Conservation (phyloP, 2,888 invertebrate species). For the Harpagoxenus sublaevis region DNA sequence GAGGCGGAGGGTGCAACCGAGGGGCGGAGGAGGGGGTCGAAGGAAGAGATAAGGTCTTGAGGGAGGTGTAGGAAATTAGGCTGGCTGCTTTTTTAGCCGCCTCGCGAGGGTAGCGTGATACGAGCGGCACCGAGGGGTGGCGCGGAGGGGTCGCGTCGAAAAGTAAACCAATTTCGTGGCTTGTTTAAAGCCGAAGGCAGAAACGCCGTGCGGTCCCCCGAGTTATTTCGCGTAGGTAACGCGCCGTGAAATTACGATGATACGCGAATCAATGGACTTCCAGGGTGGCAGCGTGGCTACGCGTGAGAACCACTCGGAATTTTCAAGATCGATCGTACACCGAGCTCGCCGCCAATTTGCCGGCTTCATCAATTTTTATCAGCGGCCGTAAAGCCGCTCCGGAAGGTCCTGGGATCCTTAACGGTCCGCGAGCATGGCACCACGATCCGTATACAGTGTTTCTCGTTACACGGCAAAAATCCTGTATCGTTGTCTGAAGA, state of each 20-base stretch:
- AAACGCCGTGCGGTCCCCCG: slow-evolving; percentile 80
- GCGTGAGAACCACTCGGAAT: slow-evolving; percentile 72
- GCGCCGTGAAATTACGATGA: slow-evolving; percentile 86
- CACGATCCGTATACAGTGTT: background rate
- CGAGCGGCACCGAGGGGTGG: slow-evolving; percentile 68
- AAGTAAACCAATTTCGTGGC: slow-evolving; percentile 86
- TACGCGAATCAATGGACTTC: slow-evolving; percentile 85
- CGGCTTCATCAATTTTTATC: slow-evolving; percentile 48
- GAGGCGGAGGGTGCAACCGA: slow-evolving; percentile 38
- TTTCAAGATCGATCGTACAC: slow-evolving; percentile 52
- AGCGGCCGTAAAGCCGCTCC: slow-evolving; percentile 4
- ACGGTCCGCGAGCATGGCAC: background rate
- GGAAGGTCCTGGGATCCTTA: background rate
- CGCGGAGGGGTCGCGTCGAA: slow-evolving; percentile 73
- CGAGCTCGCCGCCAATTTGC: slow-evolving; percentile 35
- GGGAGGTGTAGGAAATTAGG: slow-evolving; percentile 80
- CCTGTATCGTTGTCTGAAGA: background rate
- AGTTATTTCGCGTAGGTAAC: slow-evolving; percentile 86
- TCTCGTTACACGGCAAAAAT: slow-evolving; percentile 1
- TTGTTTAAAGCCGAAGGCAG: slow-evolving; percentile 84
- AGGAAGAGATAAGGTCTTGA: slow-evolving; percentile 47
- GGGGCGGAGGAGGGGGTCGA: slow-evolving; percentile 4
- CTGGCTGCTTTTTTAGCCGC: slow-evolving; percentile 77
- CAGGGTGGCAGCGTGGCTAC: slow-evolving; percentile 64
- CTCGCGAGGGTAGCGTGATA: slow-evolving; percentile 77